Conservation (phyloP, 1,140 invertebrate genomes). For the Nylanderia fulva region DNA sequence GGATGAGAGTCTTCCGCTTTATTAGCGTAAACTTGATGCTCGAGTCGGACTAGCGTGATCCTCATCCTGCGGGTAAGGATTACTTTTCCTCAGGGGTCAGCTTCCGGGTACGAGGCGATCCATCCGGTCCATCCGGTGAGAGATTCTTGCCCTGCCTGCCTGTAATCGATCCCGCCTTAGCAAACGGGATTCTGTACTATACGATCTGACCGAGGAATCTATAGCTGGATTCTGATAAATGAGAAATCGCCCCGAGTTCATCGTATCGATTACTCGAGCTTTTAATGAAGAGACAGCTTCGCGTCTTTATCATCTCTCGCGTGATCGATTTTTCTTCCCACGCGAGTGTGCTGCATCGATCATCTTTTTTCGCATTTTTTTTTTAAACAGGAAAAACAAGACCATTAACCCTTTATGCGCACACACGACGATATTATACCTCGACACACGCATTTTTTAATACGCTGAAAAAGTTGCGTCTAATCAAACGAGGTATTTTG, state of each 20-base stretch:
- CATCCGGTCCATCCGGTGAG: conserved; percentile 14
- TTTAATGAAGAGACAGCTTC: conserved; percentile 52
- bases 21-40: conserved; percentile 27
- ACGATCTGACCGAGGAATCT: conserved; percentile 30
- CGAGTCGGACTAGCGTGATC: neutral
- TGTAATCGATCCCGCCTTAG: conserved; percentile 26
- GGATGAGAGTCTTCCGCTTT: neutral
- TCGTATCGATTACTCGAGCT: conserved; percentile 46
- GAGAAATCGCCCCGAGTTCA: conserved; percentile 26
- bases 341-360: neutral
- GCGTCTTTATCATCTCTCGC: conserved; percentile 36
- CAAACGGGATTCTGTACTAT: conserved; percentile 12
- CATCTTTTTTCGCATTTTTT: conserved; percentile 23
- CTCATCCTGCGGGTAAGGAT: conserved; percentile 63
- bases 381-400: conserved; percentile 1
- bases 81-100: conserved; percentile 58
- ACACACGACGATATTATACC: neutral
- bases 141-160: conserved; percentile 43
- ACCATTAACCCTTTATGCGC: neutral
- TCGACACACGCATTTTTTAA: neutral
- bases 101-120: conserved; percentile 5
- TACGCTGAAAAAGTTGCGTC: neutral
- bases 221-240: conserved; percentile 47
- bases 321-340: conserved; percentile 19
- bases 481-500: neutral